Conservation (phyloP, 2,113 vertebrate genomes). For the Prionailurus bengalensis region DNA sequence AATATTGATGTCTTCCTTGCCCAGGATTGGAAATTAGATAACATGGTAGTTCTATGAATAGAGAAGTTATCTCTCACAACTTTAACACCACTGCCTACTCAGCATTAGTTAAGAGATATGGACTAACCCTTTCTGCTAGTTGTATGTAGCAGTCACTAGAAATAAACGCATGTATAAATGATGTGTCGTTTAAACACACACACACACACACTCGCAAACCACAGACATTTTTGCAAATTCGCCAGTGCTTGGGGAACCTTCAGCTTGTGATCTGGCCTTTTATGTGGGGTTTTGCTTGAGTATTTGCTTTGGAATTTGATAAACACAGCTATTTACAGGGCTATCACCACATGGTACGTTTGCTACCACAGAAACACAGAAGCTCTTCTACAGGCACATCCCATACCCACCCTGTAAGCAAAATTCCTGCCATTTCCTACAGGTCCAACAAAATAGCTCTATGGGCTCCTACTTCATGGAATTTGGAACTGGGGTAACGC, state of each 20-base stretch:
- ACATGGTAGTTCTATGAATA: not conserved
- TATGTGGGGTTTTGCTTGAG: slow-evolving; percentile 61
- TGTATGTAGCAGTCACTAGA: not conserved
- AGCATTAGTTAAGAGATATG: not conserved
- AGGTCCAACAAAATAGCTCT: slow-evolving; percentile 24
- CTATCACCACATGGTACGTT: slow-evolving; percentile 35
- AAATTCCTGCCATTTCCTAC: slow-evolving; percentile 36
- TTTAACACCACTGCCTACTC: not conserved
- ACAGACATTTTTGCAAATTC: slow-evolving; percentile 57
- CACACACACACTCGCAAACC: slow-evolving; percentile 25
- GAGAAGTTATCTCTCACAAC: not conserved
- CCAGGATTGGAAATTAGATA: not conserved
- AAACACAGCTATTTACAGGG: slow-evolving; percentile 71
- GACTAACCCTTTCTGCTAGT: not conserved
- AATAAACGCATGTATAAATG: not conserved
- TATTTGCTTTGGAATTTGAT: slow-evolving; percentile 79
- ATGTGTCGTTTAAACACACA: not conserved
- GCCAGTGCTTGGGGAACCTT: slow-evolving; percentile 40
- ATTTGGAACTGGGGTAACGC: not conserved
- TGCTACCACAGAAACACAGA: slow-evolving; percentile 56
- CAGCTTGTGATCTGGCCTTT: slow-evolving; percentile 67
- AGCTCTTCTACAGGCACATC: slow-evolving; percentile 1
- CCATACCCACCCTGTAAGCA: not conserved
- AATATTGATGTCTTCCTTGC: not conserved
- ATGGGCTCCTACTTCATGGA: not conserved